These are phyloP conservation scores for Syrrhaptes paradoxus DNA, from an alignment of 2,113 vertebrate genomes.

Conservation along the genomic window DNA sequence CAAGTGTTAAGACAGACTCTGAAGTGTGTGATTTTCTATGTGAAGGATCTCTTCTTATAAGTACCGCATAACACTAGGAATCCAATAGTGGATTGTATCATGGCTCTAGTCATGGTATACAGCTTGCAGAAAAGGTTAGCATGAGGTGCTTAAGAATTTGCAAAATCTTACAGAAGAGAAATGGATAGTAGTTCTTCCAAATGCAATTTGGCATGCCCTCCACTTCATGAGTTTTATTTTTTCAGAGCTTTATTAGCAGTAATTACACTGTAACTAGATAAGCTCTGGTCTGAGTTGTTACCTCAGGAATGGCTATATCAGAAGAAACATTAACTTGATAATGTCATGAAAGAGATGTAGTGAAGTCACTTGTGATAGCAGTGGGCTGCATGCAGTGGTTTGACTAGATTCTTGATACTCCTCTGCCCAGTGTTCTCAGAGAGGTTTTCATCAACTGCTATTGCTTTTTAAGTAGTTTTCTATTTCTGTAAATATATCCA, in stretches of 20 bases:
- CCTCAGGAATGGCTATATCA: not conserved
- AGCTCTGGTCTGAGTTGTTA: not conserved
- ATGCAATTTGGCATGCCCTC: not conserved
- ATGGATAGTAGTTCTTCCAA: not conserved
- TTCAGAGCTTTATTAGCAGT: not conserved
- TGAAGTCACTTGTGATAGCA: not conserved
- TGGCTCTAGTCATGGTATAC: not conserved
- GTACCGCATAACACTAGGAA: not conserved
- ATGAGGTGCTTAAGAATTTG: not conserved
- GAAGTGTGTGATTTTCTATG: not conserved
- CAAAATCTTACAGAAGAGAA: not conserved
- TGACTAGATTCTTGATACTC: not conserved
- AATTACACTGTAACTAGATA: not conserved
- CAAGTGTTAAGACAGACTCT: not conserved
- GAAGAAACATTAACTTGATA: not conserved
- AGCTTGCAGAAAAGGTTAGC: not conserved
- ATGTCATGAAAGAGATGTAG: not conserved
- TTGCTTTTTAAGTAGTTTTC: not conserved
- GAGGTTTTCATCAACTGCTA: not conserved
- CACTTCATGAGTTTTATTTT: not conserved
- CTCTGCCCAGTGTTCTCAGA: not conserved
- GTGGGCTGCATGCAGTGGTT: accelerated
- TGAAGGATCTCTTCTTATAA: not conserved
- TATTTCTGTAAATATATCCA: not conserved
- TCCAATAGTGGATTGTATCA: not conserved